Conservation (phyloP, 2,888 invertebrate genomes). For the Gastrophysa polygoni region DNA sequence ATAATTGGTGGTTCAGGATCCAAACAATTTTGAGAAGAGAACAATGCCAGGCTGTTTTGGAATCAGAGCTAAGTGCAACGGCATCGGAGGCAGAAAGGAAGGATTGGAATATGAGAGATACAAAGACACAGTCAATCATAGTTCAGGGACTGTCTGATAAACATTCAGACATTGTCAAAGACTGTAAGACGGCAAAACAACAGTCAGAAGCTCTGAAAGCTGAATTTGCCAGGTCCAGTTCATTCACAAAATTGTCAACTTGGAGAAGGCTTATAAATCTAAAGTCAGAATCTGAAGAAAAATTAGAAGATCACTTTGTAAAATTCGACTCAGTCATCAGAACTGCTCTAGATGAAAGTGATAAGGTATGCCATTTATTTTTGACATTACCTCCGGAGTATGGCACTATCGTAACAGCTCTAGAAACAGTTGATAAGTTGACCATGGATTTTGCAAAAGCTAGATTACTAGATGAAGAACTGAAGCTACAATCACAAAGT, state of each 20-base stretch:
- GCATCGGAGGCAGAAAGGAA: constrained; percentile 8
- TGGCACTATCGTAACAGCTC: constrained; percentile 16
- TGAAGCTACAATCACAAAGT: neutral
- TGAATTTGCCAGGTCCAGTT: constrained; percentile 28
- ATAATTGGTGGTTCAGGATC: constrained; percentile 5
- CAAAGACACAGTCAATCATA: constrained; percentile 29
- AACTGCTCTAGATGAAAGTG: constrained; percentile 10
- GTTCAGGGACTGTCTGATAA: constrained; percentile 32
- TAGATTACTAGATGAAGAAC: constrained; percentile 7
- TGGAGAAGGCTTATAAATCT: constrained; percentile 22
- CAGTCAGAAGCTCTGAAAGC: constrained; percentile 22
- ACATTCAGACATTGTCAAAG: constrained; percentile 34
- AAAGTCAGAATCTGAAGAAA: constrained; percentile 5
- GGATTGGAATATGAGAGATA: constrained; percentile 6
- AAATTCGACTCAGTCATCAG: constrained; percentile 29
- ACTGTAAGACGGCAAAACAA: constrained; percentile 26
- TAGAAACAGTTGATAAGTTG: constrained; percentile 6
- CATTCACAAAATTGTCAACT: constrained; percentile 24
- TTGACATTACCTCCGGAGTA: constrained; percentile 11
- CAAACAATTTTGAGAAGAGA: constrained; percentile 10
- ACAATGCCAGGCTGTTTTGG: neutral
- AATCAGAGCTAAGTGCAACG: neutral
- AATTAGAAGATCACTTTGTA: constrained; percentile 26
- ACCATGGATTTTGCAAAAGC: constrained; percentile 11
- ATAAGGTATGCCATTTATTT: constrained; percentile 9